Conservation (phyloP, 2,888 invertebrate species). For the Ormyrus thymus region DNA sequence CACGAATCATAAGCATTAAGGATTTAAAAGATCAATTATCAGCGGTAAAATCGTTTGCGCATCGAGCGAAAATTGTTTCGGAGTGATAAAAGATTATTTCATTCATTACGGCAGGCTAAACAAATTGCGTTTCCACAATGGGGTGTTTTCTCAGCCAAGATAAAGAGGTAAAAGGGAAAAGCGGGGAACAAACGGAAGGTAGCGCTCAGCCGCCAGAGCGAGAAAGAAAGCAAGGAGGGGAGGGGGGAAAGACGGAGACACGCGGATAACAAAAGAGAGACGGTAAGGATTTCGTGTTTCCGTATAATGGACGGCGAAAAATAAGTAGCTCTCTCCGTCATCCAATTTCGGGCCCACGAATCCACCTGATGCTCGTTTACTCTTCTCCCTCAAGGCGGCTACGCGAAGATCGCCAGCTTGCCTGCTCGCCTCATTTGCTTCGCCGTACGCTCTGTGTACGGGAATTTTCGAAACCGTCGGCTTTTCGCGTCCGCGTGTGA, state of each 20-base stretch:
- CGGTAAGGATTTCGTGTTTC: constrained; percentile 39
- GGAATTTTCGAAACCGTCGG: constrained; percentile 1
- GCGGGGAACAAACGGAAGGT: not conserved
- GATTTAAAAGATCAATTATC: too few relatives aligned
- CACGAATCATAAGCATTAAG: too few relatives aligned
- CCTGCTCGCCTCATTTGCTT: constrained; percentile 16
- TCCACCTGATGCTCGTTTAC: constrained; percentile 47
- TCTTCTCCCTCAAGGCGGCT: not conserved
- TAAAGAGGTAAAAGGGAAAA: constrained; percentile 24
- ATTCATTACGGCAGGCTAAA: constrained; percentile 21
- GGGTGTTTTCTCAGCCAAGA: constrained; percentile 17
- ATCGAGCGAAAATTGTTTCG: not conserved
- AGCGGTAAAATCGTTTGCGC: too few relatives aligned
- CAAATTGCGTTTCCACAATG: constrained; percentile 26
- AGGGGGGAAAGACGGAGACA: too few relatives aligned
- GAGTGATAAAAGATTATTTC: not conserved
- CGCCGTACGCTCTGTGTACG: not conserved
- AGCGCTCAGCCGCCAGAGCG: not conserved
- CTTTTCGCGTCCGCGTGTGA: not conserved
- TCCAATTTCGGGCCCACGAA: constrained; percentile 47
- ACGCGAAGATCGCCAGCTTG: not conserved
- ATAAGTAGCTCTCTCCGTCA: constrained; percentile 46
- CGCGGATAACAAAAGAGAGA: constrained; percentile 32
- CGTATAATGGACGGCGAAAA: constrained; percentile 50
- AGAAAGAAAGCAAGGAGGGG: not conserved